Evolutionary conservation across 1,140 invertebrate genomes (phyloP).

Genomic region (Berghia stephanieae): DNA sequence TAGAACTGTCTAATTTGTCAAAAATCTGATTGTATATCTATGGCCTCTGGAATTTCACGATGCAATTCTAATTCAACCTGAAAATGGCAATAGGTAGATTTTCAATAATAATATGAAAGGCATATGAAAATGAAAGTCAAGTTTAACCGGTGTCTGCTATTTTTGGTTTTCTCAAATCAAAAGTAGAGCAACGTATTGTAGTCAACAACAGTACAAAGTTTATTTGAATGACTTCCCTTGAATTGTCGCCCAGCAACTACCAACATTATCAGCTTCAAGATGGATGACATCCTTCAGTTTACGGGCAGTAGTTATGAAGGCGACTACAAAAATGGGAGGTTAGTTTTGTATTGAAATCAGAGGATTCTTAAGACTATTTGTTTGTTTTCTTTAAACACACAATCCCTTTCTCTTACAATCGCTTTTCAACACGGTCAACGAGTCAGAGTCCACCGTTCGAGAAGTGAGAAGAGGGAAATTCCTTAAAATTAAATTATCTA

Average conservation of each 20-base stretch:
- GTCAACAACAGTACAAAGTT: too few species aligned
- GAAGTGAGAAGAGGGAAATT: neutral
- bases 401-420: neutral
- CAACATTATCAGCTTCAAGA: slow-evolving; percentile 10
- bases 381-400: neutral
- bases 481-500: neutral
- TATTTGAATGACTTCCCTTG: slow-evolving; percentile 13
- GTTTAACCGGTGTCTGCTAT: too few species aligned
- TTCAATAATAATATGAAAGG: too few species aligned
- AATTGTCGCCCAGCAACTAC: neutral
- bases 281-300: slow-evolving; percentile 49
- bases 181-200: too few species aligned
- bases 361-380: neutral
- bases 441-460: neutral
- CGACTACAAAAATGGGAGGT: slow-evolving; percentile 64
- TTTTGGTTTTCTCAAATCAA: too few species aligned
- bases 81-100: too few species aligned
- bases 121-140: too few species aligned
- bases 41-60: too few species aligned
- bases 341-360: neutral
- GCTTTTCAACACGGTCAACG: neutral
- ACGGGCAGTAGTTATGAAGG: slow-evolving; percentile 64
- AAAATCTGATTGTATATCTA: too few species aligned
- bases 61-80: too few species aligned
- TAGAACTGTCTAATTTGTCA: too few species aligned